These are phyloP conservation scores for Caradrina kadenii DNA, from an alignment of 2,888 invertebrate genomes.

Conservation along the genomic window DNA sequence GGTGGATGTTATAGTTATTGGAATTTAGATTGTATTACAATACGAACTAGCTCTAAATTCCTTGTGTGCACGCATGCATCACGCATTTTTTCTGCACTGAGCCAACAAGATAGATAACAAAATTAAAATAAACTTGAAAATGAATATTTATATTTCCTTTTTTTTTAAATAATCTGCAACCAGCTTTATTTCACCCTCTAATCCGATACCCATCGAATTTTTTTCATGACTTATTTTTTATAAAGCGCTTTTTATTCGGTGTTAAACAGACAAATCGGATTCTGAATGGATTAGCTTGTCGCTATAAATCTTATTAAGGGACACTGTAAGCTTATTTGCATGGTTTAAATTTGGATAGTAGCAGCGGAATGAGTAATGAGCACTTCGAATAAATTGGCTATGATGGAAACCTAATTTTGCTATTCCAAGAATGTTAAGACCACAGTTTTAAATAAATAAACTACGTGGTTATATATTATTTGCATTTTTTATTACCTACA, in stretches of 20 bases:
- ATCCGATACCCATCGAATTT: constrained; percentile 50
- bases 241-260: constrained; percentile 70
- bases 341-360: constrained; percentile 66
- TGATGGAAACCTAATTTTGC: constrained; percentile 30
- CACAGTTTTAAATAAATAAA: not conserved
- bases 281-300: constrained; percentile 76
- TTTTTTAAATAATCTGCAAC: constrained; percentile 2
- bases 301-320: constrained; percentile 77
- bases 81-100: no score
- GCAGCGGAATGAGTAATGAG: constrained; percentile 55
- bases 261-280: constrained; percentile 79
- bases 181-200: constrained; percentile 20
- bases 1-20: not conserved
- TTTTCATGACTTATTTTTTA: constrained; percentile 64
- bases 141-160: not conserved
- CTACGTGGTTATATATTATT: not conserved
- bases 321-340: constrained; percentile 72
- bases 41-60: no score
- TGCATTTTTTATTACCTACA: not conserved
- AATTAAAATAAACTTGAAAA: not conserved
- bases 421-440: constrained; percentile 1
- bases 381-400: constrained; percentile 60
- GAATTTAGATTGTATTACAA: not conserved
- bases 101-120: not conserved
- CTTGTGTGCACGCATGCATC: no score